phyloP scores from a whole-genome alignment of 2,888 invertebrate genomes.

The Eurois occulta region DNA sequence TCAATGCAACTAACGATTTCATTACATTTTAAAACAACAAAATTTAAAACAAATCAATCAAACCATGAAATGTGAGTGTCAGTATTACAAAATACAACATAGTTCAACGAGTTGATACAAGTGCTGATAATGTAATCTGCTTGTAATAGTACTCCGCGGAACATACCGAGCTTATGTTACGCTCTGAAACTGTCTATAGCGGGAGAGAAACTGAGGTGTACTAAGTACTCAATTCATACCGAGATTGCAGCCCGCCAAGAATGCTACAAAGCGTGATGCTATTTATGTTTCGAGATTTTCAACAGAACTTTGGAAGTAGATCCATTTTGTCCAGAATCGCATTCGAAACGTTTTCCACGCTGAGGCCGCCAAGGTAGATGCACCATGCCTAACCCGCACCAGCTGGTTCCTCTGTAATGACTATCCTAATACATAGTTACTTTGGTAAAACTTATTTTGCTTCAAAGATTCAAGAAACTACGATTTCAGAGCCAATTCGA shows the following conservation, averaged over 20 bases:
- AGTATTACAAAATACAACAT: slow-evolving; percentile 76
- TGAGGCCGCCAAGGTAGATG: not conserved
- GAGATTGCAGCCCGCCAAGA: not conserved
- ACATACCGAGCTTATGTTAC: slow-evolving; percentile 51
- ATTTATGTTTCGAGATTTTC: not conserved
- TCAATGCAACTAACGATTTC: not conserved
- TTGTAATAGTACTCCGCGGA: slow-evolving; percentile 71
- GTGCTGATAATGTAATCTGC: slow-evolving; percentile 84
- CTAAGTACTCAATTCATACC: not conserved
- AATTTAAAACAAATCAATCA: slow-evolving; percentile 73
- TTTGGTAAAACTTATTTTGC: not conserved
- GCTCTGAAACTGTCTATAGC: not conserved
- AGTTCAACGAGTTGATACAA: slow-evolving; percentile 82
- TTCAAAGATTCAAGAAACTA: not conserved
- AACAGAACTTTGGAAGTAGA: not conserved
- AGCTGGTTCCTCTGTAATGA: not conserved
- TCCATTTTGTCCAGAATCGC: too few relatives aligned
- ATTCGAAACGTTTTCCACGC: too few relatives aligned
- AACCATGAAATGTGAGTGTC: slow-evolving; percentile 68
- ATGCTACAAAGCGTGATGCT: not conserved
- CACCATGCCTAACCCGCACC: not conserved
- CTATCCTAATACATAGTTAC: not conserved
- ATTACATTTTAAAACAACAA: not conserved
- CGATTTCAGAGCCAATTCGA: not conserved
- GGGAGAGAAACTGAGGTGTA: not conserved